Percentiles rank a stretch among this genome's conserved stretches.
These are phyloP conservation scores for Microtus ochrogaster DNA, from an alignment of 2,113 vertebrate species.

Conservation along the genomic window DNA sequence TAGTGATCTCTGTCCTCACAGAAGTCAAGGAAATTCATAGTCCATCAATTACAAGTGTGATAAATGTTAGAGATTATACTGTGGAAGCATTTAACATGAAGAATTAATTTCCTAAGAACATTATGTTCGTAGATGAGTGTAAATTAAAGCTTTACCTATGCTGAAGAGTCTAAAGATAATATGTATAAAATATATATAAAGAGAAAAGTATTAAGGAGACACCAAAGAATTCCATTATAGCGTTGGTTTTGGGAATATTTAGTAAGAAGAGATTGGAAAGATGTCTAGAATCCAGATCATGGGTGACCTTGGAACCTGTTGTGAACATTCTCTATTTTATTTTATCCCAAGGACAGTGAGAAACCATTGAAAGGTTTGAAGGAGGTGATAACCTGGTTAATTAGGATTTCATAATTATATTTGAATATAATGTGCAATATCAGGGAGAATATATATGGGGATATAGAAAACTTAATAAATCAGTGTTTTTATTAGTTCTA, in stretches of 20 bases:
- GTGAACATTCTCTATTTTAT: not conserved
- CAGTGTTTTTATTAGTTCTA: slow-evolving; percentile 25
- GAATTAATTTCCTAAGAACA: slow-evolving; percentile 12
- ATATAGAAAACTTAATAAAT: slow-evolving; percentile 15
- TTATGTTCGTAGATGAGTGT: slow-evolving; percentile 1
- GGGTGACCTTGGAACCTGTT: not conserved
- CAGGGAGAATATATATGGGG: slow-evolving; percentile 13
- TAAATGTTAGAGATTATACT: not conserved
- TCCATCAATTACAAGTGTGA: slow-evolving; percentile 19
- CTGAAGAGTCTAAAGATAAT: not conserved
- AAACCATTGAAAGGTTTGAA: slow-evolving; percentile 1
- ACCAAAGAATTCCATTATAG: not conserved
- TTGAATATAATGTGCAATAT: not conserved
- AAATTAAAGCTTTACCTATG: slow-evolving; percentile 20
- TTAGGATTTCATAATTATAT: slow-evolving; percentile 29
- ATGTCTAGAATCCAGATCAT: not conserved
- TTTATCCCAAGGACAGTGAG: not conserved
- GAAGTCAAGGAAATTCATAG: not conserved
- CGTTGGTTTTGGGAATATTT: not conserved
- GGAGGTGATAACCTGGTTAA: not conserved
- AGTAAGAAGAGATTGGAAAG: not conserved
- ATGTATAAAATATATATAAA: not conserved
- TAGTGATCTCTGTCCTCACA: slow-evolving; percentile 20
- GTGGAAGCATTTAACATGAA: not conserved
- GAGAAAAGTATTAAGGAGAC: not conserved